Percentiles rank a stretch among this genome's conserved stretches.
Evolutionary conservation across 2,888 invertebrate species (phyloP).

Genomic region (Arge pagana): DNA sequence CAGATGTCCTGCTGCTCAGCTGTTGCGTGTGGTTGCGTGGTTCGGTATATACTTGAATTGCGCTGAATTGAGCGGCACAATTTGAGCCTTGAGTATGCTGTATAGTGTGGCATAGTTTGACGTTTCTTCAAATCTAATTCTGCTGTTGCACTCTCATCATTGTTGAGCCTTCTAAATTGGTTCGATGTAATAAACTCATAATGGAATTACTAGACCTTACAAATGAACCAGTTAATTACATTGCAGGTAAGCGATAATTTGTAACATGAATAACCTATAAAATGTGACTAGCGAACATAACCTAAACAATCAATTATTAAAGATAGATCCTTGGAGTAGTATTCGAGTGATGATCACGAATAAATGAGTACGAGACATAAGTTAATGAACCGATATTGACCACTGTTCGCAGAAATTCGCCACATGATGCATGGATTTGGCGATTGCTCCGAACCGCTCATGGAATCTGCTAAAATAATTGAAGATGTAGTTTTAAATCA

Average conservation of each 20-base stretch:
- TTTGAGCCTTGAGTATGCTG: too few relatives aligned
- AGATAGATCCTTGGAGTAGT: neutral
- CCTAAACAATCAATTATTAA: neutral
- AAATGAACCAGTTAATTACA: conserved; percentile 44
- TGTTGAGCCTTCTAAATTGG: too few relatives aligned
- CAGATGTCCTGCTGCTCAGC: too few relatives aligned
- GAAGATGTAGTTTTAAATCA: conserved; percentile 85
- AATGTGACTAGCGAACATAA: conserved; percentile 7
- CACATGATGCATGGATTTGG: conserved; percentile 95
- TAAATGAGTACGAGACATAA: neutral
- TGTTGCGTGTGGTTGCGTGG: too few relatives aligned
- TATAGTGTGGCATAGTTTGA: too few relatives aligned
- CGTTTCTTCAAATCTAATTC: too few relatives aligned
- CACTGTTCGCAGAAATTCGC: conserved; percentile 68
- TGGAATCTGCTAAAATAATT: conserved; percentile 81
- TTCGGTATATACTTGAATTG: too few relatives aligned
- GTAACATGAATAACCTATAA: conserved; percentile 13
- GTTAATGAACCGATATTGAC: conserved; percentile 19
- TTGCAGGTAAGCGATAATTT: conserved; percentile 36
- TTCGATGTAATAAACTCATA: too few relatives aligned
- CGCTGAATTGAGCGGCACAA: too few relatives aligned
- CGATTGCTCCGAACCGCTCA: conserved; percentile 80
- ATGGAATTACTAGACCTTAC: conserved; percentile 33
- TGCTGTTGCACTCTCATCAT: too few relatives aligned
- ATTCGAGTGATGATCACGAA: neutral